Conservation (phyloP, 1,140 invertebrate species). For the Lycorma delicatula region DNA sequence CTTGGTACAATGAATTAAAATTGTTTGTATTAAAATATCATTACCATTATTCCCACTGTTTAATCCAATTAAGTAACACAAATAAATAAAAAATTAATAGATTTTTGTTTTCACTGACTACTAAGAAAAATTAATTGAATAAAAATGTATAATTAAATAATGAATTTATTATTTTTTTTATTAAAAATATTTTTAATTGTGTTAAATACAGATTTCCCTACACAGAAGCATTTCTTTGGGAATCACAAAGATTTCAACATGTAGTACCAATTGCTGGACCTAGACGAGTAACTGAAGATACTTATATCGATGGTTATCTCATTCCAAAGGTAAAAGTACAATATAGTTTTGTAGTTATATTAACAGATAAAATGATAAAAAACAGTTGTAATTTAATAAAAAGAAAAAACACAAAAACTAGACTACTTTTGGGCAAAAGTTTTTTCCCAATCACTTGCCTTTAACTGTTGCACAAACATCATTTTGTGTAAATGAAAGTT, state of each 20-base stretch:
- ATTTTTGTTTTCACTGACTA: not conserved
- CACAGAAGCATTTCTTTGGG: conserved; percentile 53
- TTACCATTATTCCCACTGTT: no score
- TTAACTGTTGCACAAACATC: not conserved
- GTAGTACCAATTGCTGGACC: conserved; percentile 59
- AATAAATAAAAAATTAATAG: conserved; percentile 6
- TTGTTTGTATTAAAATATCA: not conserved
- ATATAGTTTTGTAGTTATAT: not conserved
- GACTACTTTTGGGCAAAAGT: not conserved
- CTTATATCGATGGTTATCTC: conserved; percentile 49
- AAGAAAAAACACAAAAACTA: not conserved
- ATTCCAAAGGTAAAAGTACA: conserved; percentile 48
- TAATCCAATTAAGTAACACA: not conserved
- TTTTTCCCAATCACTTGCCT: not conserved
- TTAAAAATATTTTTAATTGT: no score
- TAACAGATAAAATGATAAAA: not conserved
- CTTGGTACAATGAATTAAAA: no score
- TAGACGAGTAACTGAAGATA: conserved; percentile 49
- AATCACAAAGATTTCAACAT: conserved; percentile 51
- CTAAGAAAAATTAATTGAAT: not conserved
- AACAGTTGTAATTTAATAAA: not conserved
- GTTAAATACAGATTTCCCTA: conserved; percentile 46
- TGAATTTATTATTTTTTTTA: no score
- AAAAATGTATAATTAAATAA: not conserved
- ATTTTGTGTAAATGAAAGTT: not conserved